Conservation (phyloP, 2,888 invertebrate genomes). For the Stegophylla sp. region DNA sequence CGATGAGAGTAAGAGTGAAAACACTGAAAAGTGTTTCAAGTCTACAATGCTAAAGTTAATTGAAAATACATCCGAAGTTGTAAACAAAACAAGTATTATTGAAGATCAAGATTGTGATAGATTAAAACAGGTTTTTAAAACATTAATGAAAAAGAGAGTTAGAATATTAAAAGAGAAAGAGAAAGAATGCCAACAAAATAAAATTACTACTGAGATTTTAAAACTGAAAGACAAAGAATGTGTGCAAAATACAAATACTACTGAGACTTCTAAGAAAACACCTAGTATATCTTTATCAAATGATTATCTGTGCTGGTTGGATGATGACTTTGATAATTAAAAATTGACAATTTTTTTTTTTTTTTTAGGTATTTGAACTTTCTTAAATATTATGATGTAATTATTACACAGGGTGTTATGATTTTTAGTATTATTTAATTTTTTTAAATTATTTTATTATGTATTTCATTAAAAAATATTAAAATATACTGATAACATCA, state of each 20-base stretch:
- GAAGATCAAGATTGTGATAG: neutral
- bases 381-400: too few relatives aligned
- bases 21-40: too few relatives aligned
- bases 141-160: neutral
- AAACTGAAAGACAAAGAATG: neutral
- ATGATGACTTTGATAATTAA: neutral
- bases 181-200: neutral
- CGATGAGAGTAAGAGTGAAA: too few relatives aligned
- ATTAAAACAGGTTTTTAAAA: neutral
- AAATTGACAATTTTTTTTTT: too few relatives aligned
- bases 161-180: neutral
- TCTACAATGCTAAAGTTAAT: too few relatives aligned
- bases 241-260: neutral
- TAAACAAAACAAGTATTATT: neutral
- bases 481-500: too few relatives aligned
- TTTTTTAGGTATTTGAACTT: too few relatives aligned
- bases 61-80: too few relatives aligned
- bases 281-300: neutral
- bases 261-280: neutral
- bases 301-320: constrained; percentile 32
- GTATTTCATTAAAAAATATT: too few relatives aligned
- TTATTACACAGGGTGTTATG: neutral
- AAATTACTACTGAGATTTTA: neutral
- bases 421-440: too few relatives aligned
- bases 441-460: too few relatives aligned